A percentile compares a stretch with the other conserved stretches of the same genome.
phyloP scores from a whole-genome alignment of 1,140 invertebrate genomes.

The Zaprionus inermis region DNA sequence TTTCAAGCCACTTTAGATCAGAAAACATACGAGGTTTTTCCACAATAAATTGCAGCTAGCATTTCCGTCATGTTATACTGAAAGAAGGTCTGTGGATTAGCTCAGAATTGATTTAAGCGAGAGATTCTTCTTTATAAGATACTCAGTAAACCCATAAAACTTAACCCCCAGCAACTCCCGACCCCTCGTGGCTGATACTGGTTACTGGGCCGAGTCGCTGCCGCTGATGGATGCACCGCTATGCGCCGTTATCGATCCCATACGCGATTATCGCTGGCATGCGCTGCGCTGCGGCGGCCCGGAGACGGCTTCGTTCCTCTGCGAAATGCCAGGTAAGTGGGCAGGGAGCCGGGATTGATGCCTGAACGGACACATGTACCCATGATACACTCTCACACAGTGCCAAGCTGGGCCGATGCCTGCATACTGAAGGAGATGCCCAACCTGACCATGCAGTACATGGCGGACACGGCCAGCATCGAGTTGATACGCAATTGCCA shows the following conservation, averaged over 20 bases:
- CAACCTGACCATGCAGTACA: constrained; percentile 88
- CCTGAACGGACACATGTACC: not conserved
- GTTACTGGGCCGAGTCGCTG: constrained; percentile 87
- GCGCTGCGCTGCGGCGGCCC: constrained; percentile 89
- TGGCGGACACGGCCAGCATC: constrained; percentile 91
- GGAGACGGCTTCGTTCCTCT: constrained; percentile 89
- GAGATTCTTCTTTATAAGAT: no score
- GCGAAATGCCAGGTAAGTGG: constrained; percentile 88
- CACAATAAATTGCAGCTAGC: no score
- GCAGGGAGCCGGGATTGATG: not conserved
- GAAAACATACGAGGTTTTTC: no score
- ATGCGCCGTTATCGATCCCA: constrained; percentile 89
- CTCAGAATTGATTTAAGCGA: no score
- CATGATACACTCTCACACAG: constrained; percentile 84
- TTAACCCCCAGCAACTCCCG: constrained; percentile 78
- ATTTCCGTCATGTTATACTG: no score
- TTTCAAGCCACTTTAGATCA: no score
- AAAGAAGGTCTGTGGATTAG: no score
- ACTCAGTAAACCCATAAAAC: no score
- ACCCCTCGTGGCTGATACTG: constrained; percentile 86
- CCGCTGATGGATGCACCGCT: constrained; percentile 85
- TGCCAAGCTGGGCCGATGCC: constrained; percentile 88
- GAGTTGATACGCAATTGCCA: constrained; percentile 94
- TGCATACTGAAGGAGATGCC: constrained; percentile 89
- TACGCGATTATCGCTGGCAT: constrained; percentile 89